phyloP scores from a whole-genome alignment of 2,888 invertebrate species.

The Tetragonula carbonaria region DNA sequence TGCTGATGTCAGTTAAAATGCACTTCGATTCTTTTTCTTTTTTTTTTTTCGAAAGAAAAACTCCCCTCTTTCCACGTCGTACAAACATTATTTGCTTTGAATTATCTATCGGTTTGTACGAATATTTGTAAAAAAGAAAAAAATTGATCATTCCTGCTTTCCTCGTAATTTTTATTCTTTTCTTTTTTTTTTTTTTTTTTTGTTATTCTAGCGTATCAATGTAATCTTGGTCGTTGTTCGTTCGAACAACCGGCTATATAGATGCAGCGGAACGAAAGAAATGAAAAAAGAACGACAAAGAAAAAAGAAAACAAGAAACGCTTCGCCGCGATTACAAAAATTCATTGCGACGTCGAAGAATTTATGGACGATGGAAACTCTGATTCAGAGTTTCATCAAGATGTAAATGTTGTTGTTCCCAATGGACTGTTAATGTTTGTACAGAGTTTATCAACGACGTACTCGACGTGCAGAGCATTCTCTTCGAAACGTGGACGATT shows the following conservation, averaged over 20 bases:
- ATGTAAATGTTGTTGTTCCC: slow-evolving; percentile 74
- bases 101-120: background rate
- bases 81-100: background rate
- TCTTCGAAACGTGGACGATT: slow-evolving; percentile 49
- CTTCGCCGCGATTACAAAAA: slow-evolving; percentile 24
- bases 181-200: background rate
- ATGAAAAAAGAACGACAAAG: background rate
- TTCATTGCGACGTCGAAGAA: slow-evolving; percentile 31
- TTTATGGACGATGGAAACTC: slow-evolving; percentile 39
- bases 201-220: slow-evolving; percentile 1
- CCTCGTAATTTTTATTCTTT: background rate
- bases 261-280: background rate
- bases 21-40: background rate
- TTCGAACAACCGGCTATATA: background rate
- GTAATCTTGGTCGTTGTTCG: slow-evolving; percentile 16
- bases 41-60: background rate
- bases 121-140: background rate
- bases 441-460: slow-evolving; percentile 80
- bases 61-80: background rate
- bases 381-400: slow-evolving; percentile 40
- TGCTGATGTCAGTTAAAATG: background rate
- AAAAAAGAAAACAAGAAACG: slow-evolving; percentile 2
- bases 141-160: background rate
- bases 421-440: slow-evolving; percentile 80
- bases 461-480: slow-evolving; percentile 57